These are phyloP conservation scores for Catostomus latipinnis DNA, from an alignment of 2,797 vertebrate genomes.

Conservation along the genomic window DNA sequence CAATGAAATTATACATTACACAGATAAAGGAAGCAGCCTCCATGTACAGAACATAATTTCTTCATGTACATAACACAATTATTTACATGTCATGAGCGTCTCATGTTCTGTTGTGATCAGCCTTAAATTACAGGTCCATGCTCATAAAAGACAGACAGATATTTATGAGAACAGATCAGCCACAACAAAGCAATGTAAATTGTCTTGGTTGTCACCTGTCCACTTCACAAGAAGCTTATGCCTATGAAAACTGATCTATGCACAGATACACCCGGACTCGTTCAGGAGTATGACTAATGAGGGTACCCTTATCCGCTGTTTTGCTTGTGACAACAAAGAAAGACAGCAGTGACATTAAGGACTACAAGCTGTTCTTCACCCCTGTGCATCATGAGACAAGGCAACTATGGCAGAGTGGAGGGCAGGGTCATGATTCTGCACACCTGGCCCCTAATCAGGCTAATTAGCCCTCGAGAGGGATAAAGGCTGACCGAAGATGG, in stretches of 20 bases:
- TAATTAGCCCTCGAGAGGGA: too few relatives aligned
- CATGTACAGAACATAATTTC: too few relatives aligned
- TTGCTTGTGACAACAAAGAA: slow-evolving; percentile 40
- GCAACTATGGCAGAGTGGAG: neutral
- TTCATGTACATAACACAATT: too few relatives aligned
- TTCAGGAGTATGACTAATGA: slow-evolving; percentile 44
- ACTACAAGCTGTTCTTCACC: slow-evolving; percentile 43
- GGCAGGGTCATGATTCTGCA: too few relatives aligned
- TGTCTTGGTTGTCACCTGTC: slow-evolving; percentile 20
- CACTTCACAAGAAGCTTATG: slow-evolving; percentile 31
- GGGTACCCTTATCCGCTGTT: slow-evolving; percentile 35
- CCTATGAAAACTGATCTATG: slow-evolving; percentile 45
- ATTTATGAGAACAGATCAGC: slow-evolving; percentile 14
- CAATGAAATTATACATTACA: neutral
- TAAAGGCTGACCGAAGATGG: too few relatives aligned
- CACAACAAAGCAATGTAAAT: slow-evolving; percentile 33
- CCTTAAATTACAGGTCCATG: too few relatives aligned
- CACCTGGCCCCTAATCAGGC: too few relatives aligned
- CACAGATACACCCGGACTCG: slow-evolving; percentile 31
- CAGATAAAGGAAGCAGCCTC: neutral
- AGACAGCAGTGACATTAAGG: slow-evolving; percentile 60
- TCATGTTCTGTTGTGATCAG: too few relatives aligned
- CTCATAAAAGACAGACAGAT: slow-evolving; percentile 5
- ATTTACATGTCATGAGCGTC: too few relatives aligned
- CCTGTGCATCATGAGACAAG: slow-evolving; percentile 36